Conservation (phyloP, 2,888 invertebrate genomes). For the Neoaliturus tenellus region DNA sequence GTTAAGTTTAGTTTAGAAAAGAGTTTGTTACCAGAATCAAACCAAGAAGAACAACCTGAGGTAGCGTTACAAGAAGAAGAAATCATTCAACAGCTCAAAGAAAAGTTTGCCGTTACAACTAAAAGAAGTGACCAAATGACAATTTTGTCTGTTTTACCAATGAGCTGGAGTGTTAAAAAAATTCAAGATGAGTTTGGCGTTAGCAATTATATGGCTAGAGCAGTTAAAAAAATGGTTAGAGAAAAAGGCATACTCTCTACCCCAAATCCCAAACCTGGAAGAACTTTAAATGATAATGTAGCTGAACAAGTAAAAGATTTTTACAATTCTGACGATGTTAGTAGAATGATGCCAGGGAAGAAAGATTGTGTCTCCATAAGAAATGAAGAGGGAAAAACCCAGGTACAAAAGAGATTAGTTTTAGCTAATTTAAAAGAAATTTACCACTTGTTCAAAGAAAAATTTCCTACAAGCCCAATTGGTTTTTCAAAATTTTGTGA, state of each 20-base stretch:
- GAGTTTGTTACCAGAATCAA: slow-evolving; percentile 7
- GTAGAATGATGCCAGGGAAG: slow-evolving; percentile 18
- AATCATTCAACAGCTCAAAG: background rate
- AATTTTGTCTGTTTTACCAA: slow-evolving; percentile 2
- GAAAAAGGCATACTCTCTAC: slow-evolving; percentile 23
- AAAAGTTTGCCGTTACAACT: background rate
- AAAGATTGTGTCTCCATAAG: background rate
- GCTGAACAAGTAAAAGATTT: slow-evolving; percentile 23
- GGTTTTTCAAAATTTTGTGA: slow-evolving; percentile 30
- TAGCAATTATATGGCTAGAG: slow-evolving; percentile 31
- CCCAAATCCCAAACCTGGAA: slow-evolving; percentile 28
- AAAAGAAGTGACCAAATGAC: background rate
- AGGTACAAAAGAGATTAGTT: slow-evolving; percentile 11
- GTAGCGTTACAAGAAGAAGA: background rate
- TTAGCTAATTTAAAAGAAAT: slow-evolving; percentile 3
- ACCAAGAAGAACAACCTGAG: background rate
- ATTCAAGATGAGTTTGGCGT: slow-evolving; percentile 7
- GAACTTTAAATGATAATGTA: slow-evolving; percentile 28
- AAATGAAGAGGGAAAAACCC: background rate
- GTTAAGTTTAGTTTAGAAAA: slow-evolving; percentile 10
- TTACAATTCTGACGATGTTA: background rate
- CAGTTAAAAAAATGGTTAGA: slow-evolving; percentile 11
- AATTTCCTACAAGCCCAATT: background rate
- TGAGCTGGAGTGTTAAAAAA: background rate
- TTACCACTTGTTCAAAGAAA: slow-evolving; percentile 6